These are phyloP conservation scores for Myotis yumanensis DNA, from an alignment of 2,113 vertebrate species.

Conservation along the genomic window DNA sequence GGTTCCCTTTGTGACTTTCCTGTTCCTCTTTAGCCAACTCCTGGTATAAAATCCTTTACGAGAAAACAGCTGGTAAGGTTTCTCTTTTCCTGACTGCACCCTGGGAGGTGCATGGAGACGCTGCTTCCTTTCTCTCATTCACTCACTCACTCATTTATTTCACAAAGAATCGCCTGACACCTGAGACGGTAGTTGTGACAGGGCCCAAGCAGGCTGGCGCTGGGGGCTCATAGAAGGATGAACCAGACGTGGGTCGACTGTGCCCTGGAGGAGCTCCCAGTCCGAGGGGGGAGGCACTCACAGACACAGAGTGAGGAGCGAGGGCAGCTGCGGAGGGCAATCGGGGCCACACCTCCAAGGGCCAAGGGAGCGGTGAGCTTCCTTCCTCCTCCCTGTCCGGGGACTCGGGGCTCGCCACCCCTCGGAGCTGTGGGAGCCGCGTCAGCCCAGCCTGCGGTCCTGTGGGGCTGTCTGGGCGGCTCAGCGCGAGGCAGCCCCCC, in stretches of 20 bases:
- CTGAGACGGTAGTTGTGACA: neutral
- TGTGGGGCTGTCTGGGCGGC: neutral
- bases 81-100: neutral
- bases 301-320: neutral
- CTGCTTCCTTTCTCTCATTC: neutral
- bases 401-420: neutral
- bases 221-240: neutral
- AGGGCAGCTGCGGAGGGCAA: neutral
- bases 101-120: neutral
- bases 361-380: fast-evolving
- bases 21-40: too few species aligned
- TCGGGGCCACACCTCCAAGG: neutral
- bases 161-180: neutral
- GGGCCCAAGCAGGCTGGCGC: neutral
- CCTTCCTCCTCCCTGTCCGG: neutral
- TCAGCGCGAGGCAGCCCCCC: neutral
- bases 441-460: neutral
- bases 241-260: neutral
- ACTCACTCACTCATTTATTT: neutral
- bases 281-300: too few species aligned
- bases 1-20: neutral
- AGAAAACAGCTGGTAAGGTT: neutral
- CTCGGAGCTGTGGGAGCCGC: neutral
- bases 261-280: neutral
- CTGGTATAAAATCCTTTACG: neutral